Percentiles rank a stretch among this genome's conserved stretches.
Evolutionary conservation across 2,888 invertebrate species (phyloP).

Genomic region (Cephonodes hylas): DNA sequence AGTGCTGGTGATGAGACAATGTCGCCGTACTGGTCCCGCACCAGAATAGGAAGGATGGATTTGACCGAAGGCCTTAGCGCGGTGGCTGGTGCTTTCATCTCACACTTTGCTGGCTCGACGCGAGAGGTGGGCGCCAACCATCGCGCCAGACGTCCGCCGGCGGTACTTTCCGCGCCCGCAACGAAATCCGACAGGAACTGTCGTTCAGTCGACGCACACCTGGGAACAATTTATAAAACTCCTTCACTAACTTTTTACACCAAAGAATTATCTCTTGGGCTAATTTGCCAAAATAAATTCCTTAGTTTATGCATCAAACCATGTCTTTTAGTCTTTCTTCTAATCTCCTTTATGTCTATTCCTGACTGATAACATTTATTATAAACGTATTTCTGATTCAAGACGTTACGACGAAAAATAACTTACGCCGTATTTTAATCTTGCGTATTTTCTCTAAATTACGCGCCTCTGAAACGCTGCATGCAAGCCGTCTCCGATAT

Average conservation of each 20-base stretch:
- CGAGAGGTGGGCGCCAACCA: constrained; percentile 97
- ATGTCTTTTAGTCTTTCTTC: no score
- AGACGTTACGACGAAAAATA: background rate
- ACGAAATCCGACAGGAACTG: constrained; percentile 97
- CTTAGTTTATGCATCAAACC: no score
- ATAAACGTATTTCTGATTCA: no score
- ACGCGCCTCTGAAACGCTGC: background rate
- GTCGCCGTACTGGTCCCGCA: constrained; percentile 96
- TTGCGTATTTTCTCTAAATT: background rate
- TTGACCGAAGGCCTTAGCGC: constrained; percentile 85
- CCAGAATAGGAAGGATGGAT: constrained; percentile 83
- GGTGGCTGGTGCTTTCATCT: constrained; percentile 87
- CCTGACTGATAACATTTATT: no score
- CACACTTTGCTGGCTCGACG: constrained; percentile 93
- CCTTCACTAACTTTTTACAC: background rate
- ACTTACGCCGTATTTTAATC: background rate
- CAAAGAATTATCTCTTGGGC: background rate
- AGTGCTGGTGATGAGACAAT: constrained; percentile 91
- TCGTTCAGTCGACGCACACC: constrained; percentile 93
- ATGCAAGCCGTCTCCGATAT: background rate
- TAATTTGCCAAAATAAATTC: no score
- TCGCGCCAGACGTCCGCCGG: constrained; percentile 95
- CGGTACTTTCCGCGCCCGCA: constrained; percentile 89
- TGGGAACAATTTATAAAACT: no score
- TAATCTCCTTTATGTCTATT: no score